phyloP scores from a whole-genome alignment of 2,888 invertebrate genomes.

The Dryobota labecula region DNA sequence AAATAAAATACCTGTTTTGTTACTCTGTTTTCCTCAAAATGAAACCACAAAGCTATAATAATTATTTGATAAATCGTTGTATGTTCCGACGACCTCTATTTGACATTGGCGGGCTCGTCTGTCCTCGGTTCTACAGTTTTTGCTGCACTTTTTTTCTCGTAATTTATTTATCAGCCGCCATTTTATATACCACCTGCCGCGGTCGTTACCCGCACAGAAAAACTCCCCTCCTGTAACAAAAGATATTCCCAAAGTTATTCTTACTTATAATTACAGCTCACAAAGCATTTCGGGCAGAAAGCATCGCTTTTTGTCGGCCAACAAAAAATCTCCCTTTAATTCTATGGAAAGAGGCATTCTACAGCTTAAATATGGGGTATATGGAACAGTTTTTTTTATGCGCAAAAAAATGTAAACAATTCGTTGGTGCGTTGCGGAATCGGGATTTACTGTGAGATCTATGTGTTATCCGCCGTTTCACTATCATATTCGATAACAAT shows the following conservation, averaged over 20 bases:
- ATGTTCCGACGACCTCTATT: constrained; percentile 82
- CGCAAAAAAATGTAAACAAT: constrained; percentile 88
- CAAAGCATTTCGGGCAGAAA: constrained; percentile 85
- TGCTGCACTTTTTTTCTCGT: constrained; percentile 83
- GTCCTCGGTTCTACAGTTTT: constrained; percentile 80
- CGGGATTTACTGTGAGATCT: constrained; percentile 65
- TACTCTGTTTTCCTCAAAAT: constrained; percentile 52
- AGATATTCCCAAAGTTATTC: constrained; percentile 89
- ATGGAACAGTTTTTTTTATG: constrained; percentile 77
- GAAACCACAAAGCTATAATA: constrained; percentile 26
- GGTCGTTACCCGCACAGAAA: constrained; percentile 88
- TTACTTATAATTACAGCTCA: constrained; percentile 87
- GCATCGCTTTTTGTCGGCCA: constrained; percentile 78
- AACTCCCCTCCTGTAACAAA: constrained; percentile 86
- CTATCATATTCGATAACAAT: constrained; percentile 68
- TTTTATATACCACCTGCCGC: constrained; percentile 88
- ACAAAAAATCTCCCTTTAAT: constrained; percentile 83
- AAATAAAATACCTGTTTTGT: constrained; percentile 26
- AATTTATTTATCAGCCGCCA: constrained; percentile 84
- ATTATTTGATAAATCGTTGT: constrained; percentile 51
- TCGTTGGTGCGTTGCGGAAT: constrained; percentile 66
- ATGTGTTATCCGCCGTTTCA: constrained; percentile 67
- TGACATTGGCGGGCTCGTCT: constrained; percentile 81
- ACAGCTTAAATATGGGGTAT: constrained; percentile 72
- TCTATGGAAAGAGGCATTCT: constrained; percentile 81